Evolutionary conservation across 2,888 invertebrate species (phyloP), one percentile per base, ranked within the genome.

Genomic region (Lamproptera curius): DNA sequence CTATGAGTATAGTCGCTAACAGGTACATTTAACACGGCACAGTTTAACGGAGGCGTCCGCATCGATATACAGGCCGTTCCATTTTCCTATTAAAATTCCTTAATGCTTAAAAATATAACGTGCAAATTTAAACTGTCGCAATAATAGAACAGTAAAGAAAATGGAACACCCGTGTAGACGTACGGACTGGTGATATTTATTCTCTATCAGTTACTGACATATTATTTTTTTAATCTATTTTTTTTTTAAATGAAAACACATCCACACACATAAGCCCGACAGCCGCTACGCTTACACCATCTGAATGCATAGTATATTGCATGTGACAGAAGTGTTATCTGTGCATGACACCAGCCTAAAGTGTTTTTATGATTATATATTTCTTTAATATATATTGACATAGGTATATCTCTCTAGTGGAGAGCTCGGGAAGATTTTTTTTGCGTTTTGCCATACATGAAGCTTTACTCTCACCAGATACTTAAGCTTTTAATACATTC

Each of bases 361-460:
- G 70, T 71, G 36, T 42, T 47, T 58, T 31, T 50, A 63, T 52
- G 55, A 58, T 65, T 64, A 65, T 61, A 63, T 61, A 61, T 65
- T 10, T 63, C 57, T 62, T 63, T 65, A 61, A 66, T 73, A 63
- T 68, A 50, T 50, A 47, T 61, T 71, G 60, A 65, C 33, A 38
- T 42, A 28, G 28, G 11, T 68, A 58, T 76, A 73, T 67, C 86
- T 87, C 86, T 84, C 84, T 80, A 74, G 87, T 88, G 87, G 85
- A 86, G 86, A 86, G 84, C 87, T 87, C 86, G 76, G 85, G 86
- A 88, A 87, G 87, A 67, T 72, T 65, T 64, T 66, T 68, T 66
- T 60, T 62, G 6, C 10, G n/a, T 69, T 68, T 69, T 70, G 67
- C 67, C 59, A 62, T 54, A 54, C 59, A 57, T 47, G 67, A n/a